phyloP scores from a whole-genome alignment of 2,797 vertebrate genomes.

The Phoxinus dragarum region DNA sequence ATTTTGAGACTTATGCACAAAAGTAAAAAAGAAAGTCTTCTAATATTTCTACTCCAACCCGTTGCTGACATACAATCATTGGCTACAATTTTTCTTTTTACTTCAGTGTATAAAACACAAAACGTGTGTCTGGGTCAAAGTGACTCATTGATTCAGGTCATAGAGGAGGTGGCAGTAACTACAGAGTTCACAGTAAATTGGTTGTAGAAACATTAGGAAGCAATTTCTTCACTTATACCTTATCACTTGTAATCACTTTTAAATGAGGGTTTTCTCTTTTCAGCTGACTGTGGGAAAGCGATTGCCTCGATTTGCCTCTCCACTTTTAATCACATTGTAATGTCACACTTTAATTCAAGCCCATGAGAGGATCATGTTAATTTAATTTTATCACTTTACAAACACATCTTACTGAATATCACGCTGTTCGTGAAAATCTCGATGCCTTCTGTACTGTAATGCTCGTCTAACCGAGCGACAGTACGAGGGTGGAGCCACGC shows the following conservation, averaged over 20 bases:
- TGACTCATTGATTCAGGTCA: not conserved
- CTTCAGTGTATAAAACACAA: not conserved
- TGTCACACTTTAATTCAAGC: conserved; percentile 17
- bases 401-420: not conserved
- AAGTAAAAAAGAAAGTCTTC: too few relatives aligned
- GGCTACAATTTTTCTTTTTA: not conserved
- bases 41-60: not conserved
- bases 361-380: not conserved
- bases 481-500: not conserved
- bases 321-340: not conserved
- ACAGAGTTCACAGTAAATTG: not conserved
- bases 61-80: not conserved
- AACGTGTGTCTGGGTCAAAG: not conserved
- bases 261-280: conserved; percentile 1
- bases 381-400: not conserved
- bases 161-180: not conserved
- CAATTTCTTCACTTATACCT: not conserved
- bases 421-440: not conserved
- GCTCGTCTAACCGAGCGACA: not conserved
- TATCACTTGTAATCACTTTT: not conserved
- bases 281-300: not conserved
- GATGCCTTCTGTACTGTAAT: not conserved
- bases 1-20: not conserved
- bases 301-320: not conserved
- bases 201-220: not conserved